These are phyloP conservation scores for Antheraea pernyi DNA, from an alignment of 1,140 invertebrate species.

Conservation along the genomic window DNA sequence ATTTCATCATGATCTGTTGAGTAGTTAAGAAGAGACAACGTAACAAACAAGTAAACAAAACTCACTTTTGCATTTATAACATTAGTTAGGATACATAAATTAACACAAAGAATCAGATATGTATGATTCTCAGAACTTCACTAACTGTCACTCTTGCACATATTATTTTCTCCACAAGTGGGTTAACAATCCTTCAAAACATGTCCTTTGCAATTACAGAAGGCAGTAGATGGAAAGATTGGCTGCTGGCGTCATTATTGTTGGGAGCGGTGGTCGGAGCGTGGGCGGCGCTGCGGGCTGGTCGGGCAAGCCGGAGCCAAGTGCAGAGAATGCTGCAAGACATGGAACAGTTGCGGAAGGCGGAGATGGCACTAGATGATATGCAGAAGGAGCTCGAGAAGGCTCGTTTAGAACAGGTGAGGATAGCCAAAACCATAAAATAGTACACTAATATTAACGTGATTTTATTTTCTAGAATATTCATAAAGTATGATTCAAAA, in stretches of 20 bases:
- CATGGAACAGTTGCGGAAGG: constrained; percentile 94
- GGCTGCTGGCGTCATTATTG: constrained; percentile 89
- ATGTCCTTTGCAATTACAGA: constrained; percentile 65
- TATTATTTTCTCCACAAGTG: no score
- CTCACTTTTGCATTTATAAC: no score
- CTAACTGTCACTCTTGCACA: no score
- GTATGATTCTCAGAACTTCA: no score
- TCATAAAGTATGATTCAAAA: no score
- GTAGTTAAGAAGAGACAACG: no score
- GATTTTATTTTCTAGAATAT: no score
- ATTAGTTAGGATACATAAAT: no score
- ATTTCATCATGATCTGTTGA: no score
- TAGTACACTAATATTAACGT: background rate
- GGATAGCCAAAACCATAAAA: background rate
- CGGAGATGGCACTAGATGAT: constrained; percentile 91
- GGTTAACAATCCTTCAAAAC: no score
- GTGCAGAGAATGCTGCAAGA: constrained; percentile 94
- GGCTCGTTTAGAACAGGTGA: constrained; percentile 76
- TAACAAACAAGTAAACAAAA: no score
- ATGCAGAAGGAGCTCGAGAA: constrained; percentile 87
- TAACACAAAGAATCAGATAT: no score
- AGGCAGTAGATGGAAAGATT: constrained; percentile 91
- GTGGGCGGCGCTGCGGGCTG: constrained; percentile 94
- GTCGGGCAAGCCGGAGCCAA: constrained; percentile 91
- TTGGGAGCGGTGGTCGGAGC: constrained; percentile 92